Evolutionary conservation across 2,113 vertebrate species (phyloP), one percentile per base, ranked within the genome.

Genomic region (Corvus moneduloides): DNA sequence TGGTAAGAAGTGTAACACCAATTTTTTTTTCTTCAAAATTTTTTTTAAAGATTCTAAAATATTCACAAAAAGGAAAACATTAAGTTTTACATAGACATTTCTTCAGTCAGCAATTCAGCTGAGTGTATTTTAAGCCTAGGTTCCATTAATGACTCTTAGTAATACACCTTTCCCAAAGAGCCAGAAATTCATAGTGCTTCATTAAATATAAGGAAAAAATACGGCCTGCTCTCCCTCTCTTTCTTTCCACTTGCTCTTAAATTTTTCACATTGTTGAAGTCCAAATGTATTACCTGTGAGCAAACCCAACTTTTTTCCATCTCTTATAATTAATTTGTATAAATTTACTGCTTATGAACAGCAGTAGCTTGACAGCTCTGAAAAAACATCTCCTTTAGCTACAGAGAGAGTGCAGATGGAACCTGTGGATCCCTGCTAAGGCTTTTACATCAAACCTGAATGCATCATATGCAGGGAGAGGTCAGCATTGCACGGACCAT

Each of bases 111-210:
- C 90, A 94, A 63, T 96, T 95, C 95, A 91, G 64, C 51, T 55
- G 74, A 92, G 82, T 95, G 79, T 94, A 93, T 85, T 91, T 96
- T 92, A 96, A 97, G 93, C 63, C 91, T 58, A 59, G 61, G 61
- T 96, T 97, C 89, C 91, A 82, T 95, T 97, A 95, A 96, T 94
- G 93, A 91, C 91, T 96, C 90, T 96, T 97, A 95, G 87, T 93
- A 90, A 73, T 84, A 93, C 93, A 95, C 86, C 94, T 96, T 97
- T 92, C 81, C 81, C 93, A 96, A 96, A 96, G 76, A 96, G 79
- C 44, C 58, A 92, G 69, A 89, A 93, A 97, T 89, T 92, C 91
- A 85, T 27, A 93, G 56, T 93, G 76, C 83, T 95, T 95, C 95
- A 96, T 96, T 96, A 97, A 94, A 95, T 82, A 81, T 85, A 87